A percentile compares a stretch with the other conserved stretches of the same genome.
phyloP scores from a whole-genome alignment of 1,140 invertebrate genomes.

The Trinorchestia longiramus region DNA sequence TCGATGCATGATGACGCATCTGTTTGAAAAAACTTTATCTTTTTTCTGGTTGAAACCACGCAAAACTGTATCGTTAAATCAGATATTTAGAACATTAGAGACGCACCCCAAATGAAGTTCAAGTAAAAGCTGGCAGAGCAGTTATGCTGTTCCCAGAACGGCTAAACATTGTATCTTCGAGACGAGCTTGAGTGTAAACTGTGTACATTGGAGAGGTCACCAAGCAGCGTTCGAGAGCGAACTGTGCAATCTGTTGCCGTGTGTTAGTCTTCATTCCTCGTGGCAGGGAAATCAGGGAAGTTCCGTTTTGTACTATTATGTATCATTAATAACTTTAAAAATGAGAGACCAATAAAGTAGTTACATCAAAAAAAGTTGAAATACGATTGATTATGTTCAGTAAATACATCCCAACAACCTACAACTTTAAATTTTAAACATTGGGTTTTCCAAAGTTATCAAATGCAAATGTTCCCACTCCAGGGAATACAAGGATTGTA shows the following conservation, averaged over 20 bases:
- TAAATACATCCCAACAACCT: background rate
- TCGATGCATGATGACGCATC: too few relatives aligned
- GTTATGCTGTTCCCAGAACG: background rate
- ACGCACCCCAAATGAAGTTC: background rate
- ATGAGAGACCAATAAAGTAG: background rate
- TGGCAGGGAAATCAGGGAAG: background rate
- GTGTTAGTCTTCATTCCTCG: background rate
- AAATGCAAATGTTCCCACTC: background rate
- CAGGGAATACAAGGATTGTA: background rate
- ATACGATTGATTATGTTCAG: background rate
- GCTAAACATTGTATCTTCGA: constrained; percentile 39
- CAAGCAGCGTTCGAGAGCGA: background rate
- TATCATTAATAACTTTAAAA: background rate
- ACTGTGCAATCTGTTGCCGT: background rate
- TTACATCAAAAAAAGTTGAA: background rate
- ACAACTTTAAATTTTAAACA: background rate
- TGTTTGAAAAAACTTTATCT: too few relatives aligned
- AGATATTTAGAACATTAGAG: background rate
- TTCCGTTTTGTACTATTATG: background rate
- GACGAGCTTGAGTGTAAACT: constrained; percentile 17
- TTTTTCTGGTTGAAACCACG: too few relatives aligned
- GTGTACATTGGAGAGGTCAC: constrained; percentile 36
- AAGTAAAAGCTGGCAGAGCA: background rate
- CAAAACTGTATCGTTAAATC: too few relatives aligned
- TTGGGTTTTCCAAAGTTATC: background rate